Percentiles rank a stretch among this genome's conserved stretches.
Evolutionary conservation across 53 echinoderm and acorn worm genomes (phyloP).

Genomic region (Arbacia lixula): DNA sequence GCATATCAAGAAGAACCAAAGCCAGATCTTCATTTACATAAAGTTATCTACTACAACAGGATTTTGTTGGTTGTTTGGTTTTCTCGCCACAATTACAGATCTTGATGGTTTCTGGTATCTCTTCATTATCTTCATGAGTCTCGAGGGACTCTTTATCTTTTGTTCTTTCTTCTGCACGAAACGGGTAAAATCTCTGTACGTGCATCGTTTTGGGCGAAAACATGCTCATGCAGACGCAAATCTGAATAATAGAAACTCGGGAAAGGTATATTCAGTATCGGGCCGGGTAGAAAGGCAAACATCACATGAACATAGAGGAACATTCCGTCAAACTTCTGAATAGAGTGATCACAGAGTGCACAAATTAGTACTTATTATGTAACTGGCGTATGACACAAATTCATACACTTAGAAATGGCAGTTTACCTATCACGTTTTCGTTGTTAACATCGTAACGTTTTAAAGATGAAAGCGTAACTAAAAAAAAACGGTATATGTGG

Average conservation of each 20-base stretch:
- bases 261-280: neutral
- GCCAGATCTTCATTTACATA: conserved; percentile 63
- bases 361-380: no score
- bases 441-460: no score
- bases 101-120: conserved; percentile 73
- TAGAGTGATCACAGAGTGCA: no score
- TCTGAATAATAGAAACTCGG: neutral
- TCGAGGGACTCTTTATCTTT: conserved; percentile 88
- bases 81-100: conserved; percentile 67
- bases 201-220: neutral
- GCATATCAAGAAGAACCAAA: conserved; percentile 5
- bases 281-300: neutral
- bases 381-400: no score
- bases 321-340: no score
- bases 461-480: no score
- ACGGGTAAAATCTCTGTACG: conserved; percentile 69
- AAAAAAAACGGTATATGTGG: no score
- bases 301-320: neutral
- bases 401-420: no score
- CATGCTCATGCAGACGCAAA: no score
- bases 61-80: conserved; percentile 84
- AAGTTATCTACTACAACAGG: conserved; percentile 91
- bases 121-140: conserved; percentile 81
- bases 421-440: no score
- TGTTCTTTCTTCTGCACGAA: conserved; percentile 84